Evolutionary conservation across 2,888 invertebrate genomes (phyloP), one percentile per base, ranked within the genome.

Genomic region (Matsumyia berberina): DNA sequence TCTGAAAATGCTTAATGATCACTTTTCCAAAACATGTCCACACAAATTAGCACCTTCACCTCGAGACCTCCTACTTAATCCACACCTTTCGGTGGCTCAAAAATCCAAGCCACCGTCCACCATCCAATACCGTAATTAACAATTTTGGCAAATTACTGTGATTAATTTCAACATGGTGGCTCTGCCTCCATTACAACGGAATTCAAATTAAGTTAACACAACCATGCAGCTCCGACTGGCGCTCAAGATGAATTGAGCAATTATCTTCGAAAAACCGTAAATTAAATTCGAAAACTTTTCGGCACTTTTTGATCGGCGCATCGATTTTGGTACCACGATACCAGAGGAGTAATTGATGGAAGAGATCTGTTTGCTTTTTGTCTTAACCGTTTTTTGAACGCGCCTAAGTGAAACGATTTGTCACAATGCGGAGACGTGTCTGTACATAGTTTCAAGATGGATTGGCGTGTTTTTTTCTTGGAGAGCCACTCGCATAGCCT

Each of bases 131-230:
- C 37, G 51, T 62, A 57, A 46, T 64, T 57, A 70, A 70, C 70
- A 64, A 70, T 64, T 70, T 78, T 62, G 46, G 9, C 70, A 78
- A 78, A 78, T 70, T 46, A 62, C 78, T 9, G 78, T 78, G 69
- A 78, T 78, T 64, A 78, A 78, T 78, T 12, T 19, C 35, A 57
- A 31, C 57, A 37, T 42, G 19, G 15, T 35, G n/a, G n/a, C 37
- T 44, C 1, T 9, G 17, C 46, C 42, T 31, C 55, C 69, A 55
- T 49, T 19, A 49, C 35, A 46, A 37, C 37, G 46, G 44, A 70
- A 46, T 62, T 58, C 67, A 72, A 64, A 82, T 77, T 37, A 72
- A 62, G 60, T 72, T 46, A 51, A 53, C 39, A 72, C 64, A 72
- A 53, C 17, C 31, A 33, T 15, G 29, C 46, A 19, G 12, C 53